phyloP scores from a whole-genome alignment of 2,113 vertebrate species.

The Spea multiplicata region DNA sequence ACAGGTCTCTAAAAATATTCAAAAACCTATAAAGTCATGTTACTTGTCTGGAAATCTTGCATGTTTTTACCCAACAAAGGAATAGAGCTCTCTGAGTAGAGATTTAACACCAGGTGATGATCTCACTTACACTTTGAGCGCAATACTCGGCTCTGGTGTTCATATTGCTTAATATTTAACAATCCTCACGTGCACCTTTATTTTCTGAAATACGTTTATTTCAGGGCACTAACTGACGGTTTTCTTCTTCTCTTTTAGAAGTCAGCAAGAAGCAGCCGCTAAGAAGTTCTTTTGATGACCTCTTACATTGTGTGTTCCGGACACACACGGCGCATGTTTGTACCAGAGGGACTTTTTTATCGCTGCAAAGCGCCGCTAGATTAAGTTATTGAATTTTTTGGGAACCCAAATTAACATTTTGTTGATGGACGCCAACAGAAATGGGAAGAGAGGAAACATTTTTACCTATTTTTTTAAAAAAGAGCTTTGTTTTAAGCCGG shows the following conservation, averaged over 20 bases:
- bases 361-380: slow-evolving; percentile 60
- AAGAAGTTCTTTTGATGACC: slow-evolving; percentile 98
- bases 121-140: background rate
- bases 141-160: too few relatives aligned
- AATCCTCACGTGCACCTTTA: too few relatives aligned
- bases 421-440: background rate
- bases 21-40: too few relatives aligned
- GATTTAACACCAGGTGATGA: background rate
- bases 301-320: slow-evolving; percentile 54
- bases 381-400: slow-evolving; percentile 68
- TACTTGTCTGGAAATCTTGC: too few relatives aligned
- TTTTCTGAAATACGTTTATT: too few relatives aligned
- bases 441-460: background rate
- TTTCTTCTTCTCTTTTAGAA: slow-evolving; percentile 67
- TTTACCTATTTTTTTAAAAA: slow-evolving; percentile 23
- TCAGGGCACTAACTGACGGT: background rate
- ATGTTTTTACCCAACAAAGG: too few relatives aligned
- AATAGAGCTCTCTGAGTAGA: background rate
- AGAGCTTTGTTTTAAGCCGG: background rate
- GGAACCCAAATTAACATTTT: background rate
- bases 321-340: slow-evolving; percentile 58
- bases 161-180: too few relatives aligned
- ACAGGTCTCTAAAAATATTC: too few relatives aligned
- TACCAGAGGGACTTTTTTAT: slow-evolving; percentile 68
- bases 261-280: slow-evolving; percentile 96